These are phyloP conservation scores for Argopecten irradians DNA, from an alignment of 1,140 invertebrate species.

Conservation along the genomic window DNA sequence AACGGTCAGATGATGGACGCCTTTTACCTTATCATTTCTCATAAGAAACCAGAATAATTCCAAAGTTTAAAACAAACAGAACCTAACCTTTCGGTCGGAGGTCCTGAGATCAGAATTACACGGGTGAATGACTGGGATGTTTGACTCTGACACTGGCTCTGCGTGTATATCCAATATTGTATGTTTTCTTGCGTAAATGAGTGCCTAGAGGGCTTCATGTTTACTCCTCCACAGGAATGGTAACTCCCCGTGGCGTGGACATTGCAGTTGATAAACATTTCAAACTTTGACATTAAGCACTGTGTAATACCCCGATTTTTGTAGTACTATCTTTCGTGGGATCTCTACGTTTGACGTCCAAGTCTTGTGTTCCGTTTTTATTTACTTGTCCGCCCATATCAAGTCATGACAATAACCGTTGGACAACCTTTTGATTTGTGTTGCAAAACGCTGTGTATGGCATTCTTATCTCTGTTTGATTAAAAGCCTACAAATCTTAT, in stretches of 20 bases:
- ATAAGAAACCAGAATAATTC: background rate
- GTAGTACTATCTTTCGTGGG: background rate
- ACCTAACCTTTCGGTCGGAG: background rate
- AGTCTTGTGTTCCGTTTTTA: constrained; percentile 18
- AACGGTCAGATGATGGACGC: background rate
- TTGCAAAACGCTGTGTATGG: background rate
- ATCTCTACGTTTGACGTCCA: background rate
- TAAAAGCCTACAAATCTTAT: constrained; percentile 23
- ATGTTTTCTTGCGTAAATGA: constrained; percentile 22
- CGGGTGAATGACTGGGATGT: background rate
- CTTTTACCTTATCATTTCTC: background rate
- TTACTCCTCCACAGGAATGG: background rate
- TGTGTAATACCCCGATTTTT: background rate
- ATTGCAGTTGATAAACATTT: constrained; percentile 22
- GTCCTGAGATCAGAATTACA: background rate
- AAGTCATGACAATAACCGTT: constrained; percentile 21
- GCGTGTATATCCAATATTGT: background rate
- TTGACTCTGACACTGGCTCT: background rate
- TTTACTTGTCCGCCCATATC: constrained; percentile 20
- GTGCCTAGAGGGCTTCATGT: background rate
- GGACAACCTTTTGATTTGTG: constrained; percentile 16
- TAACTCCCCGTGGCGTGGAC: constrained; percentile 13
- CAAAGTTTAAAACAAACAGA: background rate
- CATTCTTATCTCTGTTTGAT: constrained; percentile 9
- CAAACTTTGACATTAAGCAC: constrained; percentile 2